Conservation (phyloP, 2,113 vertebrate species). For the Ochotona curzoniae region DNA sequence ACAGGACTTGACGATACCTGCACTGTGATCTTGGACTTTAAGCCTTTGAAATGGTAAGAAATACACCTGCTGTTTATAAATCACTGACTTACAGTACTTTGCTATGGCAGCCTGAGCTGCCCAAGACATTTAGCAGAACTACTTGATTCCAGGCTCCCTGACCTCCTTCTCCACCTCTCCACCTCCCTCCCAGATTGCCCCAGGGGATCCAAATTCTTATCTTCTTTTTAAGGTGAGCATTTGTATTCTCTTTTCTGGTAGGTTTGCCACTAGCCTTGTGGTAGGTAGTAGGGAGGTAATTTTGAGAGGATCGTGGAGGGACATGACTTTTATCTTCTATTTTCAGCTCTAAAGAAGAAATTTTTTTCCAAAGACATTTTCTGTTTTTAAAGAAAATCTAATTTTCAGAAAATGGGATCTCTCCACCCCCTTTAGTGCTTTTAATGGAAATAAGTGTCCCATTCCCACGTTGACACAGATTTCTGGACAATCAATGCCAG, state of each 20-base stretch:
- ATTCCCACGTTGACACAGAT: not conserved
- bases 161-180: not conserved
- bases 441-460: not conserved
- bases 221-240: not conserved
- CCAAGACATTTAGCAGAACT: not conserved
- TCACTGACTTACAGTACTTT: not conserved
- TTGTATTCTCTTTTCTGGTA: not conserved
- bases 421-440: not conserved
- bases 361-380: not conserved
- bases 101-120: not conserved
- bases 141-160: not conserved
- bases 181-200: not conserved
- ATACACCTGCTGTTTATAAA: too few relatives aligned
- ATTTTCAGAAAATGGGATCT: slow-evolving; percentile 10
- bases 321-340: not conserved
- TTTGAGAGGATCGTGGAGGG: too few relatives aligned
- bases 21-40: not conserved
- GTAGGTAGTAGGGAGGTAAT: not conserved
- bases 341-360: not conserved
- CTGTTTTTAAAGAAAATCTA: not conserved
- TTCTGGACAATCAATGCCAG: not conserved
- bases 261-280: not conserved
- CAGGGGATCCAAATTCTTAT: not conserved
- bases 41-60: not conserved
- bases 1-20: not conserved